Evolutionary conservation across 2,113 vertebrate genomes (phyloP).

Genomic region (Scomber colias): DNA sequence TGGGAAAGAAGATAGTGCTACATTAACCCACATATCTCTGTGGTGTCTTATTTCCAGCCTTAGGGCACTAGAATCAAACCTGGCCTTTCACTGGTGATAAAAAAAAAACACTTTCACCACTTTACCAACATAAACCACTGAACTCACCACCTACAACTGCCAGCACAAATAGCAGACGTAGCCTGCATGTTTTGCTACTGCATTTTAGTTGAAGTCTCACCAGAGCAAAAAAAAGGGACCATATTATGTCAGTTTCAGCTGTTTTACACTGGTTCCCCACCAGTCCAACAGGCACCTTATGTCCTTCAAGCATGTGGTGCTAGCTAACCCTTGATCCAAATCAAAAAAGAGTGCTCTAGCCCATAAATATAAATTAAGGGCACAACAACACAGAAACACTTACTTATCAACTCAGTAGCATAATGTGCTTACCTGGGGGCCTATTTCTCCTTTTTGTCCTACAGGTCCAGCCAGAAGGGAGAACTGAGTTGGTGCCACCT

Average conservation of each 20-base stretch:
- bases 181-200: background rate
- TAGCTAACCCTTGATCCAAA: background rate
- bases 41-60: slow-evolving; percentile 36
- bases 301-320: background rate
- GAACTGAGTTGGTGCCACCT: slow-evolving; percentile 86
- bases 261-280: background rate
- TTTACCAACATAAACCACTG: slow-evolving; percentile 28
- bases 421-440: slow-evolving; percentile 86
- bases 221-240: background rate
- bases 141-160: slow-evolving; percentile 9
- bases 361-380: background rate
- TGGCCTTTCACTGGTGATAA: slow-evolving; percentile 24
- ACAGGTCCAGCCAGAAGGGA: slow-evolving; percentile 85
- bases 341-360: background rate
- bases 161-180: slow-evolving; percentile 6
- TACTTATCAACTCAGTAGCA: background rate
- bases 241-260: background rate
- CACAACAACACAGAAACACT: slow-evolving; percentile 2
- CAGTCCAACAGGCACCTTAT: background rate
- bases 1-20: slow-evolving; percentile 26
- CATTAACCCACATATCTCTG: slow-evolving; percentile 28
- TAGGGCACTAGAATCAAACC: slow-evolving; percentile 5
- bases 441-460: slow-evolving; percentile 91
- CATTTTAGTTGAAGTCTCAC: background rate
- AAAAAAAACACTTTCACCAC: slow-evolving; percentile 21